These are phyloP conservation scores for Phallusia fumigata DNA, from an alignment of 23 tunicate species.

Conservation along the genomic window DNA sequence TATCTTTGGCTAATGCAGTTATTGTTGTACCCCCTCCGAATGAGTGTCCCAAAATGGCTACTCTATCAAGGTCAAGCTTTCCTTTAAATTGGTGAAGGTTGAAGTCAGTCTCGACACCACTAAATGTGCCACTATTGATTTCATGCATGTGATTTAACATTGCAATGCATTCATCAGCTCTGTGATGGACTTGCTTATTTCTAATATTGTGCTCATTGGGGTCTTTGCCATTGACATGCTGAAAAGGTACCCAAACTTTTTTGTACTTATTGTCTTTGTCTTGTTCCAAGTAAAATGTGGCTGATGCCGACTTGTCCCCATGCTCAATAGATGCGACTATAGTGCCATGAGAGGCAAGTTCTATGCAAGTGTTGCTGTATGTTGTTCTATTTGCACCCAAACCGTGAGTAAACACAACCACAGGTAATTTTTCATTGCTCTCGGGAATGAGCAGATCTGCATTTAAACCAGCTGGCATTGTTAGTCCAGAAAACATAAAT, in stretches of 20 bases:
- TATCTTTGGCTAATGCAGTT: conserved; percentile 47
- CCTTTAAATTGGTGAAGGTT: conserved; percentile 42
- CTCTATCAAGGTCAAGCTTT: conserved; percentile 44
- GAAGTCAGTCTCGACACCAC: conserved; percentile 21
- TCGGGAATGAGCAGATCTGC: conserved; percentile 35
- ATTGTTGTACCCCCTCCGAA: conserved; percentile 82
- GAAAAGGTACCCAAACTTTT: not conserved
- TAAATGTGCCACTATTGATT: conserved; percentile 47
- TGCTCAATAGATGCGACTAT: conserved; percentile 86
- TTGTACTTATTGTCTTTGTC: not conserved
- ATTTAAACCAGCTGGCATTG: conserved; percentile 40
- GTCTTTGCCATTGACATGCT: not conserved
- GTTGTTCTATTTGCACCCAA: conserved; percentile 39
- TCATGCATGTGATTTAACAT: conserved; percentile 34
- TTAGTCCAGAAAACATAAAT: conserved; percentile 30
- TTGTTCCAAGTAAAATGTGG: conserved; percentile 36
- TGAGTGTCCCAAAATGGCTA: conserved; percentile 91
- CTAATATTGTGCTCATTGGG: conserved; percentile 50
- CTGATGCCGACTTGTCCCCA: conserved; percentile 65
- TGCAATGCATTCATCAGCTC: conserved; percentile 49
- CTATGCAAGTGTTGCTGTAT: conserved; percentile 45
- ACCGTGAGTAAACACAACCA: conserved; percentile 73
- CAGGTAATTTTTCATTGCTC: conserved; percentile 33
- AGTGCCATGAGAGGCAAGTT: conserved; percentile 76
- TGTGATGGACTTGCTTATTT: conserved; percentile 53